Base-by-base conservation (phyloP, 2,888 invertebrate genomes). In the Perdita meconis region DNA sequence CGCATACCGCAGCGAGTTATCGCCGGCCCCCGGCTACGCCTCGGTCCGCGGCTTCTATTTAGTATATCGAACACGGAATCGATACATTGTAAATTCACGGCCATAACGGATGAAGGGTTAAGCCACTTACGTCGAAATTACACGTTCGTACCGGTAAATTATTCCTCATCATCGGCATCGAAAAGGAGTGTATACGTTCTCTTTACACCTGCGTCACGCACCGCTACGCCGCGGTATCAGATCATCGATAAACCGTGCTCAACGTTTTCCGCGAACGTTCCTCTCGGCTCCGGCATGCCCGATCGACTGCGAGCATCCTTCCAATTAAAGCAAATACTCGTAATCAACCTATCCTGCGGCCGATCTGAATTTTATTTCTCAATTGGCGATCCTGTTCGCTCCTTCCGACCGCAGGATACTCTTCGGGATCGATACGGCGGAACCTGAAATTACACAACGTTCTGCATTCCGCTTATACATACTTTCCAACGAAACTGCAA, bases 121-220 rank as follows among this genome's bases (percentile, higher is more conserved):
- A 30, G 34, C 34, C 73, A 36, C 36, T 75, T 59, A 53, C 57
- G 53, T 55, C 38, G 44, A 73, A 75, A 75, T 75, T 75, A 60
- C 74, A 73, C 59, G 75, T 73, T 66, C 51, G 38, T 38, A 44
- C 24, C 66, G 38, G 53, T 47, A 73, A 75, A 73, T 75, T 75
- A 73, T 73, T 75, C 59, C 65, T 73, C 75, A 74, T 74, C 51
- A 74, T 59, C 73, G 73, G 13, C 57, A 65, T 73, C 57, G 53
- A 34, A 47, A 19, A 55, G 59, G 61, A 55, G 59, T 38, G n/a
- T 16, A 53, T 53, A 22, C 44, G 51, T 50, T 59, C 74, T 73
- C 74, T 75, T 75, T 75, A 75, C 74, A 73, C 73, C 73, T 73
- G 73, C 73, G 63, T 73, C 75, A 75, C 74, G 75, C 75, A 59